These are phyloP conservation scores for Monopis laevigella DNA, from an alignment of 2,888 invertebrate genomes.

Conservation along the genomic window DNA sequence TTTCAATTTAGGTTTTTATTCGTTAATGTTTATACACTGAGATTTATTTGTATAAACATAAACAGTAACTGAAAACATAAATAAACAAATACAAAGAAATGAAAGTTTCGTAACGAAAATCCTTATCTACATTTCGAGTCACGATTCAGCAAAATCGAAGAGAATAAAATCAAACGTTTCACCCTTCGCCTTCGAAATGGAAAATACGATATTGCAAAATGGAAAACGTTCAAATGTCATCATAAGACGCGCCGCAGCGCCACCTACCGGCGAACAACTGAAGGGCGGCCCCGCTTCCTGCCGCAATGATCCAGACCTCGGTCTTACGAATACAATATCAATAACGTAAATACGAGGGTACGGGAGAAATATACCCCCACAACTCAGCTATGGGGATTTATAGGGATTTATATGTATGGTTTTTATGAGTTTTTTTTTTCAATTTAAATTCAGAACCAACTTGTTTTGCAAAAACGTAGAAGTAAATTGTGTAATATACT, in stretches of 20 bases:
- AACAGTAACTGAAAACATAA: no score
- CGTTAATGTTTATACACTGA: constrained; percentile 16
- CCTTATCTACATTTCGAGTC: constrained; percentile 45
- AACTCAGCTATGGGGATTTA: no score
- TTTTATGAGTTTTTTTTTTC: no score
- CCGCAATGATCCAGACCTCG: constrained; percentile 6
- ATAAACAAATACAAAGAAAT: no score
- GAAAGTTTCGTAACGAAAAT: no score
- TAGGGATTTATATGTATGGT: no score
- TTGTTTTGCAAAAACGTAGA: no score
- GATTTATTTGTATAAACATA: no score
- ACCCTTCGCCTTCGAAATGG: constrained; percentile 35
- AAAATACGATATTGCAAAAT: constrained; percentile 45
- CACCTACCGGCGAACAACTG: constrained; percentile 20
- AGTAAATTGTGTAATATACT: no score
- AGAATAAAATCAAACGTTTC: constrained; percentile 53
- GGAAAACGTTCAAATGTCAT: constrained; percentile 33
- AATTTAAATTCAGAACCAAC: no score
- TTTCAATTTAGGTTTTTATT: constrained; percentile 48
- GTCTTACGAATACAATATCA: constrained; percentile 4
- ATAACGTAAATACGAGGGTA: neutral
- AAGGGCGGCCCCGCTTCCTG: constrained; percentile 14
- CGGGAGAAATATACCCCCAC: no score
- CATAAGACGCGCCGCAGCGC: constrained; percentile 30
- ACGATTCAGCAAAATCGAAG: constrained; percentile 52